Evolutionary conservation across 1,140 invertebrate genomes (phyloP), one percentile per base, ranked within the genome.

Genomic region (Brachionus calyciflorus): DNA sequence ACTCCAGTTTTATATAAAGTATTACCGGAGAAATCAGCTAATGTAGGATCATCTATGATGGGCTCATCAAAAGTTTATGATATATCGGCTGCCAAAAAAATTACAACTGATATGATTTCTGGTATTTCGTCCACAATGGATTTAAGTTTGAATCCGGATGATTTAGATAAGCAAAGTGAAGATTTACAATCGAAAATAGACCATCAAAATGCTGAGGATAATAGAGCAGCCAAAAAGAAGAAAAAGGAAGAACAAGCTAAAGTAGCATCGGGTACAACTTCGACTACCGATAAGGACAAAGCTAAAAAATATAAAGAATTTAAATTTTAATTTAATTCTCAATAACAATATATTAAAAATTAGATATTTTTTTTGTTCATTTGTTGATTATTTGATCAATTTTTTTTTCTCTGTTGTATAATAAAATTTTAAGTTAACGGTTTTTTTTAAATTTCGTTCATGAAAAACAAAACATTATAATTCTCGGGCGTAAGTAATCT

Each of bases 11-110:
- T 97, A 14, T 98, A 94, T 82, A 94, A 93, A 79, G 91, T 99
- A 55, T 83, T 99, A 65, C 94, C 94, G 28, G 96, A 99, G 86
- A 92, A 95, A 82, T 90, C 94, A 69, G 90, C 91, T 7, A 93
- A 96, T 65, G 89, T 98, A 69, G 92, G 93, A 10, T 90, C 89
- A 7, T 86, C 88, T n/a, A 98, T 99, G 96, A 85, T 86, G 84
- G 96, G 91, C 4, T 98, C 95, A 14, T 95, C 93, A 0, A 96
- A 99, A 85, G 92, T 96, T 0, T 98, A 98, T 84, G 95, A 98
- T 82, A 89, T 98, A 84, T 65, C 60, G 4, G 3, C 60, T 0
- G 60, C 40, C 28, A 41, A 44, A 44, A 65, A 65, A 44, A n/a
- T 65, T 10, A 24, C 33, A 24, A 37, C 33, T 21, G 33, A 44